Evolutionary conservation across 2,888 invertebrate species (phyloP), one percentile per base, ranked within the genome.

Genomic region (Plebejus melissa): DNA sequence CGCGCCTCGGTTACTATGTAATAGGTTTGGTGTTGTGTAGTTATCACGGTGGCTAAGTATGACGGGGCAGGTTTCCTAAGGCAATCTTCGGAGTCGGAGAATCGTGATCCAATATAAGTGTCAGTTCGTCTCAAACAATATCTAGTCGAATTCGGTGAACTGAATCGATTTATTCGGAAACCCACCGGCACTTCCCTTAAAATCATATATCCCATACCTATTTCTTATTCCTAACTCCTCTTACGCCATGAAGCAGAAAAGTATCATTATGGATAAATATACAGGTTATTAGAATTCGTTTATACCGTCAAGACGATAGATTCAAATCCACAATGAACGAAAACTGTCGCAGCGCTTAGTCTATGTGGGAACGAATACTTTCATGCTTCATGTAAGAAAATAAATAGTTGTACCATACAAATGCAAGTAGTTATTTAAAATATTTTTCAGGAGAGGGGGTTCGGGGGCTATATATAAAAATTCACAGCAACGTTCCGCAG

Each of bases 171-270:
- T n/a, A 70, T 38, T 71, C 38, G 71, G 88, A 90, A 89, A 88
- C 87, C 90, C 88, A 90, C 89, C 87, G 80, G 83, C 81, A 82
- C 83, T 83, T 87, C 88, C 86, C 88, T 87, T 86, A 83, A 86
- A 86, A 78, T 75, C 82, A 85, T 84, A 88, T 86, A 84, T 86
- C 84, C 88, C 88, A 87, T 89, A 90, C 87, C 90, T 91, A 91
- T 88, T 85, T 86, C 86, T 88, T 90, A 90, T 82, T 82, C 86
- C 90, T 91, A 91, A 90, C 88, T 88, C 88, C 88, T 90, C 90
- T 88, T 84, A 91, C 86, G 83, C 88, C 91, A 92, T 92, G 92
- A 92, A 92, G 92, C 92, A 92, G 86, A 90, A 92, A 92, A 92
- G 92, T 91, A 92, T 91, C 90, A 90, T 90, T 90, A 89, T 84